Conservation (phyloP, 2,797 vertebrate species). For the Coregonus sp. region DNA sequence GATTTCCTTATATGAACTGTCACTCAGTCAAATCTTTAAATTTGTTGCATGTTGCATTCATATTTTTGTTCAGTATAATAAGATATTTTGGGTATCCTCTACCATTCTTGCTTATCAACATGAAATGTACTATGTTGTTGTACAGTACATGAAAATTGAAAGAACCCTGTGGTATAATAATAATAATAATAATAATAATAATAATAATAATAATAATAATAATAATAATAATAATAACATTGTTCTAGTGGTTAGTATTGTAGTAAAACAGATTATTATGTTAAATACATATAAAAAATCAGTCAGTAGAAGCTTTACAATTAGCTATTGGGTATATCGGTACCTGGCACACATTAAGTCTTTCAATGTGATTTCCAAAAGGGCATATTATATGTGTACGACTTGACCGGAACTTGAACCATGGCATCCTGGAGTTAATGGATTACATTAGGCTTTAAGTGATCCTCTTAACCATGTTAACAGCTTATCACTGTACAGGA, state of each 20-base stretch:
- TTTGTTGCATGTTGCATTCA: too few relatives aligned
- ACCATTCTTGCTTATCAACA: too few relatives aligned
- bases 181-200: background rate
- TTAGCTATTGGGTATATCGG: background rate
- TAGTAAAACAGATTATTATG: background rate
- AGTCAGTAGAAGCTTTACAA: background rate
- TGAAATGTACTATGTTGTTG: too few relatives aligned
- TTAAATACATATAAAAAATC: constrained; percentile 3
- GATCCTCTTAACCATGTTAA: constrained; percentile 50
- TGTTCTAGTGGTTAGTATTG: background rate
- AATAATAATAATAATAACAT: background rate
- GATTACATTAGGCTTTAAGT: constrained; percentile 45
- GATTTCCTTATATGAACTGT: too few relatives aligned
- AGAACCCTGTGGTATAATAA: background rate
- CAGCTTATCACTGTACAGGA: constrained; percentile 38
- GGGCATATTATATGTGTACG: constrained; percentile 40
- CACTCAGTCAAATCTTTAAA: too few relatives aligned
- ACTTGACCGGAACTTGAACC: constrained; percentile 38
- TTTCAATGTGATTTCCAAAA: constrained; percentile 22
- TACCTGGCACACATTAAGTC: constrained; percentile 12
- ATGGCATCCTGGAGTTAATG: constrained; percentile 37
- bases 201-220: background rate
- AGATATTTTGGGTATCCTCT: too few relatives aligned
- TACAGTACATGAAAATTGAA: background rate
- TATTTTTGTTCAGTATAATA: too few relatives aligned